Conservation (phyloP, 2,797 vertebrate species). For the Anas bahamensis region DNA sequence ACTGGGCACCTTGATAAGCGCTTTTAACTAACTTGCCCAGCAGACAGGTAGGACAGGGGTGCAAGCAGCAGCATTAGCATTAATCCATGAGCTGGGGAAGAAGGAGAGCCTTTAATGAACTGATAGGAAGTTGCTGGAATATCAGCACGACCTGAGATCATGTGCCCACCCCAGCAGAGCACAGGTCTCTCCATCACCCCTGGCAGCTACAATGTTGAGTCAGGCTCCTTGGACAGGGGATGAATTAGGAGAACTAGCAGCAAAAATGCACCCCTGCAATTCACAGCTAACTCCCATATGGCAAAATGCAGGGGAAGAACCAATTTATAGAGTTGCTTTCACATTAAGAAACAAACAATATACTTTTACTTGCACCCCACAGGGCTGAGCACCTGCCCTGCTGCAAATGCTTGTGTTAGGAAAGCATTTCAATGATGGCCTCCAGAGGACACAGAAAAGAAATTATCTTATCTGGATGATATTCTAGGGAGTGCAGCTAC, state of each 20-base stretch:
- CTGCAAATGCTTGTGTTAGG: not conserved
- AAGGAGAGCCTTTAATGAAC: not conserved
- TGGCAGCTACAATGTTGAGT: not conserved
- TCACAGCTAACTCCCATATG: conserved; percentile 16
- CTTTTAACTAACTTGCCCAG: not conserved
- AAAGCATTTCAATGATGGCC: not conserved
- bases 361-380: conserved; percentile 25
- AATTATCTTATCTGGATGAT: not conserved
- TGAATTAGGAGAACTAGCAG: not conserved
- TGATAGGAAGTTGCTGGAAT: not conserved
- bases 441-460: not conserved
- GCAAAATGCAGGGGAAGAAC: conserved; percentile 7
- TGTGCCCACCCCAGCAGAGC: not conserved
- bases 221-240: not conserved
- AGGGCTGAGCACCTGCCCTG: not conserved
- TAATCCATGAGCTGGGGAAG: not conserved
- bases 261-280: not conserved
- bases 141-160: not conserved
- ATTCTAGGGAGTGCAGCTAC: fast-evolving
- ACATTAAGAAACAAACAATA: conserved; percentile 13
- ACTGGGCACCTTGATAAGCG: not conserved
- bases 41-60: not conserved
- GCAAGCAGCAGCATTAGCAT: not conserved
- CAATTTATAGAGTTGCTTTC: conserved; percentile 16
- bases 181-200: not conserved